Evolutionary conservation across 2,888 invertebrate species (phyloP).

Genomic region (Brenthis daphne): DNA sequence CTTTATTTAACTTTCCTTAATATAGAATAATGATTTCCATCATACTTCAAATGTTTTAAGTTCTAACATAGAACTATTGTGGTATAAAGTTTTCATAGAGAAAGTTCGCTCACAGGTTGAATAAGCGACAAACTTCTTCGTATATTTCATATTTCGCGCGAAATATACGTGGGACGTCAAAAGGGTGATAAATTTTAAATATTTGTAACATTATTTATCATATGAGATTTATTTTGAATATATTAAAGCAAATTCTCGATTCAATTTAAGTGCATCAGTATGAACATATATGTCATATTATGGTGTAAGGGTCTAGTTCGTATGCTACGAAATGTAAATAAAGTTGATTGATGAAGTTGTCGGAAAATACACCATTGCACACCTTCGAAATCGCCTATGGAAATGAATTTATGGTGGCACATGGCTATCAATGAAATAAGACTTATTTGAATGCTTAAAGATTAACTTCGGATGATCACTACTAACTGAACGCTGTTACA

Average conservation of each 20-base stretch:
- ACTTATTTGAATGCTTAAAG: too few species aligned
- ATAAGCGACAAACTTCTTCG: slow-evolving; percentile 29
- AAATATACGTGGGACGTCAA: slow-evolving; percentile 7
- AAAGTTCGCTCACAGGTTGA: slow-evolving; percentile 22
- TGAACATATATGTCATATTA: background rate
- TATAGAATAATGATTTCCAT: background rate
- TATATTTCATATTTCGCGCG: slow-evolving; percentile 18
- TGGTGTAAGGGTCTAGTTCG: too few species aligned
- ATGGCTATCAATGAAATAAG: too few species aligned
- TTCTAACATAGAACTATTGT: slow-evolving; percentile 3
- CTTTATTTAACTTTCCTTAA: background rate
- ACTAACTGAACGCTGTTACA: too few species aligned
- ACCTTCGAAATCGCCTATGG: too few species aligned
- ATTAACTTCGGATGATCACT: too few species aligned
- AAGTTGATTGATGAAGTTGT: too few species aligned
- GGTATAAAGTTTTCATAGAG: slow-evolving; percentile 13
- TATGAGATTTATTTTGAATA: background rate
- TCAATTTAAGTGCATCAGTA: background rate
- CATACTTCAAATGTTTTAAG: background rate
- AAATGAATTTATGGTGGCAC: too few species aligned
- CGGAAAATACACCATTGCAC: too few species aligned
- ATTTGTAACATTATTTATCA: slow-evolving; percentile 5
- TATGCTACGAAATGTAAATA: too few species aligned
- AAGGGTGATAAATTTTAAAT: slow-evolving; percentile 17
- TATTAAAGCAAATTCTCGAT: background rate